A percentile compares a stretch with the other conserved stretches of the same genome.
phyloP scores from a whole-genome alignment of 2,888 invertebrate genomes.

The Agriopis marginaria region DNA sequence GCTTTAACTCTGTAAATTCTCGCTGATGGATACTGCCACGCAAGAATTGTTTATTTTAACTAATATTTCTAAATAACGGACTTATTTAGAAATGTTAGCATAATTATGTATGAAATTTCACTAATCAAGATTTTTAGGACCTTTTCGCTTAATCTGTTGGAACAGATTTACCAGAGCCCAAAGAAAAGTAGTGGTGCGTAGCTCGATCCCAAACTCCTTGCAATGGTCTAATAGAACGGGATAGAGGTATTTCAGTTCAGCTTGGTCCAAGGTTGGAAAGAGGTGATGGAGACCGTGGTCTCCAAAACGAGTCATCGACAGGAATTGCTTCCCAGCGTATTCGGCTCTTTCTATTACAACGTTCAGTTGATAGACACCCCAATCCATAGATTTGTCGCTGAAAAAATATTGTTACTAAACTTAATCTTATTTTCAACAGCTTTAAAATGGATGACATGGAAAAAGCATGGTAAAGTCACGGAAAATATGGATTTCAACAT shows the following conservation, averaged over 20 bases:
- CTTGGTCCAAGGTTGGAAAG: slow-evolving; percentile 92
- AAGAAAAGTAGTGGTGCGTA: neutral
- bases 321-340: neutral
- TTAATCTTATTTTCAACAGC: too few species aligned
- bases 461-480: too few species aligned
- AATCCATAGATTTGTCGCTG: slow-evolving; percentile 85
- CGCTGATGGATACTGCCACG: too few species aligned
- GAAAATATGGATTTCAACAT: too few species aligned
- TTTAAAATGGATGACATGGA: too few species aligned
- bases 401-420: neutral
- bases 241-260: slow-evolving; percentile 87
- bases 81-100: too few species aligned
- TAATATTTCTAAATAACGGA: neutral
- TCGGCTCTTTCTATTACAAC: slow-evolving; percentile 6
- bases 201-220: slow-evolving; percentile 20
- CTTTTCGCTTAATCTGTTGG: neutral
- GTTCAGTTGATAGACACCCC: slow-evolving; percentile 12
- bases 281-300: slow-evolving; percentile 92
- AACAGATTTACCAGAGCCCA: neutral
- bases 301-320: slow-evolving; percentile 54
- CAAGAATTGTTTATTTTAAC: too few species aligned
- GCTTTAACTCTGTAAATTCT: too few species aligned
- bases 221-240: slow-evolving; percentile 72
- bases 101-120: neutral
- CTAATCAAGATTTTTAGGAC: neutral